Evolutionary conservation across 2,113 vertebrate genomes (phyloP), one percentile per base, ranked within the genome.

Genomic region (Triplophysa tibetana): DNA sequence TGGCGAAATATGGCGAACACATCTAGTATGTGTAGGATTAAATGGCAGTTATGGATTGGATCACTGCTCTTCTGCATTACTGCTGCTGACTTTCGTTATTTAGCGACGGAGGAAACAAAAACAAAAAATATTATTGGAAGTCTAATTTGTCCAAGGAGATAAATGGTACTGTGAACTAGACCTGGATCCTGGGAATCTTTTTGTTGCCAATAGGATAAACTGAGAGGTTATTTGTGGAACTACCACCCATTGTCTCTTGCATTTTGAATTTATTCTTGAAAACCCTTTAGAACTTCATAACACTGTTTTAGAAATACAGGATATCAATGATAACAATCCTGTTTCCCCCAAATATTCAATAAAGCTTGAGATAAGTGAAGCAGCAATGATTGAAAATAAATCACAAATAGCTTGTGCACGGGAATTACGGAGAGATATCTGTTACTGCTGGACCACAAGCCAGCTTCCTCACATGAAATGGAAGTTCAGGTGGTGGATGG

Each of bases 401-500:
- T 88, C 84, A 75, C 38, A 80, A 56, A 68, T 88, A 17, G 77
- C 86, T 9, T 33, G 67, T 8, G 86, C 88, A 5, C 65, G 82
- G 8, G 86, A 72, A 75, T n/a, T 29, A 24, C 0, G 88, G 87
- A 9, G 85, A 85, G 8, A 81, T 89, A 38, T 80, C 19, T 9
- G 79, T 87, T 0, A 73, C 21, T 16, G 90, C 89, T 0, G 95
- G 94, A 2, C 86, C 84, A 80, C 0, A 75, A 52, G 0, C 69
- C 13, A 0, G 81, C 85, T 13, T 68, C 81, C 6, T 4, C 82
- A 0, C 90, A 92, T 90, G 94, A 96, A 82, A 26, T 96, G 8
- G 86, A 86, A 13, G 52, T 95, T 4, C 88, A 90, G 78, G 93
- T 90, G 91, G 90, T 10, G 83, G 93, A 0, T 79, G 85, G 0